These are phyloP conservation scores for Melieria crassipennis DNA, from an alignment of 2,888 invertebrate species.

Conservation along the genomic window DNA sequence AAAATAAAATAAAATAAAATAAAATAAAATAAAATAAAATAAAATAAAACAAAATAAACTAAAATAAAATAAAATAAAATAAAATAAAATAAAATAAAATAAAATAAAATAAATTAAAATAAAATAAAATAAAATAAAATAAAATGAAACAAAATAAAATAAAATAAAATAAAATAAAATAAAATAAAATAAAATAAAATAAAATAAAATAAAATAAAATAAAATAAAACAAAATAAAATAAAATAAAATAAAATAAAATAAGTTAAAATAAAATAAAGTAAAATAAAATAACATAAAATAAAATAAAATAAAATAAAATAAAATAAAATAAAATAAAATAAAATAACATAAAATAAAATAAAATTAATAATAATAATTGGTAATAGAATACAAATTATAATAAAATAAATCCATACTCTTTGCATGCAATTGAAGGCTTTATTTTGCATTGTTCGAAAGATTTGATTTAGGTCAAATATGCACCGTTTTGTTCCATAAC, in stretches of 20 bases:
- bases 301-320: conserved; percentile 10
- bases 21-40: conserved; percentile 10
- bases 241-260: conserved; percentile 3
- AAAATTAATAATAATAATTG: too few relatives aligned
- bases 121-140: neutral
- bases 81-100: conserved; percentile 3
- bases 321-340: conserved; percentile 3
- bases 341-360: neutral
- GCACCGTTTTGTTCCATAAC: too few relatives aligned
- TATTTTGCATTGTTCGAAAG: too few relatives aligned
- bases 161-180: conserved; percentile 7
- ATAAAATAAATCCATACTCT: too few relatives aligned
- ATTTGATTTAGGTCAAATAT: too few relatives aligned
- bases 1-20: conserved; percentile 7
- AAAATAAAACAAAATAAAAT: neutral
- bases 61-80: neutral
- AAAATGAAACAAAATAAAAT: neutral
- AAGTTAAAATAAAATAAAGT: conserved; percentile 2
- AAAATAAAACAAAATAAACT: neutral
- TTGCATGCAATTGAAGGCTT: too few relatives aligned
- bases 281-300: neutral
- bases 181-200: conserved; percentile 4
- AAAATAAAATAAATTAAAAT: conserved; percentile 1
- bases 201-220: conserved; percentile 4
- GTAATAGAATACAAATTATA: too few relatives aligned